These are phyloP conservation scores for Calliopsis andreniformis DNA, from an alignment of 1,140 invertebrate species.

Conservation along the genomic window DNA sequence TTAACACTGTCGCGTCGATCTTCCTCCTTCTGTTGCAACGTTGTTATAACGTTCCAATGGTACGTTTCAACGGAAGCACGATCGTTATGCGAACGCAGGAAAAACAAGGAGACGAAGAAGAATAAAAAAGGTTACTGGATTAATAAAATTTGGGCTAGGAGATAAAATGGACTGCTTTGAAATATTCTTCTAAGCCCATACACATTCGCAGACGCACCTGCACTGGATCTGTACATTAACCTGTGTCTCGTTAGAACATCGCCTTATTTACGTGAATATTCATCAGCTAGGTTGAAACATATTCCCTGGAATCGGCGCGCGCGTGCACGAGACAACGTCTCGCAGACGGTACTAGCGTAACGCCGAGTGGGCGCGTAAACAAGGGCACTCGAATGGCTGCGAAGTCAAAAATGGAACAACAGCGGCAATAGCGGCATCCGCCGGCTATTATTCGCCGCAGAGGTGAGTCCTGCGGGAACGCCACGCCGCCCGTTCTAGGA, in stretches of 20 bases:
- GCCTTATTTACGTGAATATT: conserved; percentile 66
- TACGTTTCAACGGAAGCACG: background rate
- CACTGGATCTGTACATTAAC: conserved; percentile 59
- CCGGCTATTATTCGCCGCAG: conserved; percentile 64
- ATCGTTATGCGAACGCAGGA: background rate
- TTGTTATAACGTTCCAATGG: background rate
- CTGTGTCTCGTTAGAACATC: conserved; percentile 45
- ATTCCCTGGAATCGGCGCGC: conserved; percentile 28
- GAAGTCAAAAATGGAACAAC: conserved; percentile 71
- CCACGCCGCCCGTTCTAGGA: conserved; percentile 41
- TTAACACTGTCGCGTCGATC: conserved; percentile 37
- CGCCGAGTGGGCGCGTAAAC: conserved; percentile 53
- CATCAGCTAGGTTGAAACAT: conserved; percentile 56
- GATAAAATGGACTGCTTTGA: background rate
- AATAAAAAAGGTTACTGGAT: background rate
- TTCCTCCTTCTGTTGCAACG: background rate
- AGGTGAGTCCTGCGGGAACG: conserved; percentile 54
- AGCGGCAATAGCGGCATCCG: conserved; percentile 65
- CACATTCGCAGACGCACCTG: conserved; percentile 5
- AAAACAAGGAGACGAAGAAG: background rate
- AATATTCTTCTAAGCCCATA: background rate
- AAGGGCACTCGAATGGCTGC: conserved; percentile 57
- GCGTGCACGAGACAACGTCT: conserved; percentile 30
- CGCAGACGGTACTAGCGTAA: conserved; percentile 21
- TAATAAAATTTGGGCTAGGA: background rate